Conservation (phyloP, 2,797 vertebrate species). For the Mastacembelus armatus region DNA sequence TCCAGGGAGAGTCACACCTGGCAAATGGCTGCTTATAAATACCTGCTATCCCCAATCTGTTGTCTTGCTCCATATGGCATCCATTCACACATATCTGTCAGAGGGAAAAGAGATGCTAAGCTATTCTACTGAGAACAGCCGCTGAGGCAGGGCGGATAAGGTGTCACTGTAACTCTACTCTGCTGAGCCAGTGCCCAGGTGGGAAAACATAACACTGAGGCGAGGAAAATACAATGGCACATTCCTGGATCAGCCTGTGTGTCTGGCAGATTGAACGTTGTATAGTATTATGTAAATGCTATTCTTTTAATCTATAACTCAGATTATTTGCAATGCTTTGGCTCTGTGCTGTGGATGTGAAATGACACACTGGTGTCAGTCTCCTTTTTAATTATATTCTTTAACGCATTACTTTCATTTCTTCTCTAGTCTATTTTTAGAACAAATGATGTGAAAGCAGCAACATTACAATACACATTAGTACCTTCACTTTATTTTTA, state of each 20-base stretch:
- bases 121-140: slow-evolving; percentile 47
- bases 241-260: slow-evolving; percentile 38
- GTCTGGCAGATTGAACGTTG: slow-evolving; percentile 24
- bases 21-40: slow-evolving; percentile 26
- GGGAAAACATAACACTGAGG: slow-evolving; percentile 47
- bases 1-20: slow-evolving; percentile 42
- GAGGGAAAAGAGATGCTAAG: slow-evolving; percentile 53
- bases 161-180: slow-evolving; percentile 72
- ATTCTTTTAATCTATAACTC: slow-evolving; percentile 36
- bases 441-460: neutral
- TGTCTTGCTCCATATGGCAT: slow-evolving; percentile 61
- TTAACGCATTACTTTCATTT: neutral
- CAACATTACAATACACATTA: neutral
- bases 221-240: slow-evolving; percentile 39
- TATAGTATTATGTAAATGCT: slow-evolving; percentile 15
- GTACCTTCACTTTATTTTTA: neutral
- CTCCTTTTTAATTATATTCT: neutral
- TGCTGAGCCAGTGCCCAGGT: slow-evolving; percentile 59
- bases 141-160: slow-evolving; percentile 51
- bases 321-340: slow-evolving; percentile 21
- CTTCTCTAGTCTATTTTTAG: slow-evolving; percentile 11
- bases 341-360: slow-evolving; percentile 2
- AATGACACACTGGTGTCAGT: neutral
- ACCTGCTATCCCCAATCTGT: slow-evolving; percentile 53
- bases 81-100: slow-evolving; percentile 54